phyloP scores from a whole-genome alignment of 2,797 vertebrate genomes.

The Gallinago nigripennis region DNA sequence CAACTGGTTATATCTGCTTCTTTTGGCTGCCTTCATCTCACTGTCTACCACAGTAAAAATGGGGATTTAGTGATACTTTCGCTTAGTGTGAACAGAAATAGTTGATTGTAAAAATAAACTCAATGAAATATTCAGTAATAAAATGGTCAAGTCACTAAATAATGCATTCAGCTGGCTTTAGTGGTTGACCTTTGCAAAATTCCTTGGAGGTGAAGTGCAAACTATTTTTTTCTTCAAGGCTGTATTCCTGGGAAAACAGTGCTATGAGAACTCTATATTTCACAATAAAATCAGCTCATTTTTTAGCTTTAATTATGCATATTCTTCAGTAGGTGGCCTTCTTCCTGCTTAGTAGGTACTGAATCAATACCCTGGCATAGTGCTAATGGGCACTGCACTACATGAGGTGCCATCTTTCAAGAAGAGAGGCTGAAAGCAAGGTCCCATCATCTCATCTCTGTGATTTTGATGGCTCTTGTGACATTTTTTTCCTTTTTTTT shows the following conservation, averaged over 20 bases:
- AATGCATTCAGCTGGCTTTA: background rate
- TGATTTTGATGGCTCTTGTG: background rate
- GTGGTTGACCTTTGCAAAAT: conserved; percentile 21
- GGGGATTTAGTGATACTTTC: background rate
- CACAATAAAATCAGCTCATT: background rate
- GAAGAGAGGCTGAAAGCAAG: background rate
- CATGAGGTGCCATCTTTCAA: background rate
- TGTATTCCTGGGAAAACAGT: background rate
- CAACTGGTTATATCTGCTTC: background rate
- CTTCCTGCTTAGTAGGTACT: background rate
- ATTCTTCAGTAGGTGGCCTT: conserved; percentile 16
- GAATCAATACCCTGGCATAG: background rate
- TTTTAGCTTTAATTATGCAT: conserved; percentile 43
- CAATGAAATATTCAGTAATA: conserved; percentile 40
- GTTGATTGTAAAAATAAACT: conserved; percentile 25
- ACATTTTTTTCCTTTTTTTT: background rate
- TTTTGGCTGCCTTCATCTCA: background rate
- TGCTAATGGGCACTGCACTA: background rate
- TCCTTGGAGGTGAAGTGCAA: background rate
- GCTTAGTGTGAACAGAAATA: background rate
- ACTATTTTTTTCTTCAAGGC: background rate
- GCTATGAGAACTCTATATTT: background rate
- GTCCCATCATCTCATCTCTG: background rate
- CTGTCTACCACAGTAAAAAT: background rate
- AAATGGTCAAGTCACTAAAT: conserved; percentile 23